Conservation (phyloP, 92 coral and sea anemone species). For the Hydrozoanthus gracilis region DNA sequence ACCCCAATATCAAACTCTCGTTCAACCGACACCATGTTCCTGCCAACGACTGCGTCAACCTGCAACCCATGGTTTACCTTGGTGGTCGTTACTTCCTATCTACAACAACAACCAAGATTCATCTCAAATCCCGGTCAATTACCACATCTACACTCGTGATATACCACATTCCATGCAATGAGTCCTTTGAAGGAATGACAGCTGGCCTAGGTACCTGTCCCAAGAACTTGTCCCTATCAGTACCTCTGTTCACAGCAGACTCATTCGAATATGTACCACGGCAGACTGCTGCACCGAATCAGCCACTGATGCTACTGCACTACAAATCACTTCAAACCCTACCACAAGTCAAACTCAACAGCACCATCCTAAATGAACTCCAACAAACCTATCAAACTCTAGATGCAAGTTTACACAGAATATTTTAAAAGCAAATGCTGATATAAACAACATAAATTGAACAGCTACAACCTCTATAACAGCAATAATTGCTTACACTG, state of each 20-base stretch:
- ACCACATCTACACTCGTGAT: conserved; percentile 10
- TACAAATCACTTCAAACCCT: conserved; percentile 13
- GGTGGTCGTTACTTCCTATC: conserved; percentile 49
- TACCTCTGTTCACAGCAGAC: conserved; percentile 23
- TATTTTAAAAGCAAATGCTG: background rate
- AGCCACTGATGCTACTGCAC: conserved; percentile 7
- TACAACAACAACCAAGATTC: conserved; percentile 1
- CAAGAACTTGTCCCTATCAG: conserved; percentile 6
- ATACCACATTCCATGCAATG: conserved; percentile 32
- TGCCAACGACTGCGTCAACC: conserved; percentile 39
- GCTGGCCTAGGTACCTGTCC: conserved; percentile 37
- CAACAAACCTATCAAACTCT: conserved; percentile 35
- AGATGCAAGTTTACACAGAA: conserved; percentile 19
- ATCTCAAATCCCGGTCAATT: conserved; percentile 19
- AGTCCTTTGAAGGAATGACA: conserved; percentile 24
- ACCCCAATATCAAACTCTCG: conserved; percentile 39
- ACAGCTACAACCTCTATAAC: conserved; percentile 29
- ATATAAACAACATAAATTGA: conserved; percentile 1
- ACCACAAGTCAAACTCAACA: conserved; percentile 23
- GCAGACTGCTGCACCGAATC: conserved; percentile 15
- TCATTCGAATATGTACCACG: conserved; percentile 19
- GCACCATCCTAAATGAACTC: conserved; percentile 23
- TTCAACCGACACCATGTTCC: conserved; percentile 39
- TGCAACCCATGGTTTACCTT: conserved; percentile 34
- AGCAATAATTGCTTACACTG: conserved; percentile 18